Evolutionary conservation across 2,797 vertebrate genomes (phyloP).

Genomic region (Adelosebastes latens): DNA sequence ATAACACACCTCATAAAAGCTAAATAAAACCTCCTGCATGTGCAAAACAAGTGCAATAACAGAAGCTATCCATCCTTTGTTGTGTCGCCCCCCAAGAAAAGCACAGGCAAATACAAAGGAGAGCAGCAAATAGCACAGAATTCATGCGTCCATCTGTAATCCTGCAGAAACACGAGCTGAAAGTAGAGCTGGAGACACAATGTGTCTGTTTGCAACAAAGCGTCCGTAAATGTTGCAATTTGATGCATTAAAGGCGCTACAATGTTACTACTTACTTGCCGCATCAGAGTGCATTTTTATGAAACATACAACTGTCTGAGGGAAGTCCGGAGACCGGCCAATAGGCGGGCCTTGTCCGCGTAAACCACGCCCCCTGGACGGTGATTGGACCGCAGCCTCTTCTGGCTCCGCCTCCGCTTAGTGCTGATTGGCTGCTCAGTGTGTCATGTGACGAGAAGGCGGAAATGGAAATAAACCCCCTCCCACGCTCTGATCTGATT

Average conservation of each 20-base stretch:
- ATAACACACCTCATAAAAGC: no score
- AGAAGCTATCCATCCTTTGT: slow-evolving; percentile 74
- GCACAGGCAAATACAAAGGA: slow-evolving; percentile 82
- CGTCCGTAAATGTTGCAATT: not conserved
- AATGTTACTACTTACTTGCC: slow-evolving; percentile 94
- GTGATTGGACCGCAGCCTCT: slow-evolving; percentile 38
- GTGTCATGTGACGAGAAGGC: slow-evolving; percentile 45
- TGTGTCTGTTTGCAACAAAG: not conserved
- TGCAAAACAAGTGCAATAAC: slow-evolving; percentile 40
- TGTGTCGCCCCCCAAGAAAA: slow-evolving; percentile 69
- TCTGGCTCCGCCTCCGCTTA: slow-evolving; percentile 25
- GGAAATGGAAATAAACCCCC: slow-evolving; percentile 29
- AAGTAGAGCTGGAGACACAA: slow-evolving; percentile 32
- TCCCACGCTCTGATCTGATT: slow-evolving; percentile 51
- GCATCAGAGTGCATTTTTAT: slow-evolving; percentile 99
- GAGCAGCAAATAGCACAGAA: slow-evolving; percentile 67
- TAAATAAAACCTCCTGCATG: not conserved
- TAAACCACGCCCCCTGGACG: slow-evolving; percentile 70
- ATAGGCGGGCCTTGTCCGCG: slow-evolving; percentile 79
- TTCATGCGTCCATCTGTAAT: slow-evolving; percentile 63
- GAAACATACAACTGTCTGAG: slow-evolving; percentile 91
- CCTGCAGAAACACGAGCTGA: slow-evolving; percentile 50
- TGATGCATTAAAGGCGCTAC: slow-evolving; percentile 49
- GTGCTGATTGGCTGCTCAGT: slow-evolving; percentile 39
- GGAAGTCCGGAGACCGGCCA: slow-evolving; percentile 89